phyloP scores from a whole-genome alignment of 2,888 invertebrate genomes.

The Odontocerum albicorne region DNA sequence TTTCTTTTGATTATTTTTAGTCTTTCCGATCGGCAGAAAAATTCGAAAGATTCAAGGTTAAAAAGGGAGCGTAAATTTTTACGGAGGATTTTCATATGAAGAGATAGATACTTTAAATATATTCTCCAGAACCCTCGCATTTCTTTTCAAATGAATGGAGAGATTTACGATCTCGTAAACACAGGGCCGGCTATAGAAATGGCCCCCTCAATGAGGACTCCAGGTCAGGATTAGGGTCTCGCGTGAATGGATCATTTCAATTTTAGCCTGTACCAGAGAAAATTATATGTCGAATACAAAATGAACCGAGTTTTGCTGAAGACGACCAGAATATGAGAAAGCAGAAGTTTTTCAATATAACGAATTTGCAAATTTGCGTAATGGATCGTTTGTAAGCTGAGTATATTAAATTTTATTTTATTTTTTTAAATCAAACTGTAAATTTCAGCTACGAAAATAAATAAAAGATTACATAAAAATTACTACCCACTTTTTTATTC shows the following conservation, averaged over 20 bases:
- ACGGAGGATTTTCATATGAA: slow-evolving; percentile 7
- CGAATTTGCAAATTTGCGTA: too few relatives aligned
- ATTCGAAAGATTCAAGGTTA: too few relatives aligned
- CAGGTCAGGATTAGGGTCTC: slow-evolving; percentile 27
- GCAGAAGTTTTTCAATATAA: slow-evolving; percentile 26
- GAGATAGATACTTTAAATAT: slow-evolving; percentile 13
- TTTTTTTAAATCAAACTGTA: too few relatives aligned
- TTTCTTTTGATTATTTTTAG: too few relatives aligned
- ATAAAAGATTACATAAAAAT: too few relatives aligned
- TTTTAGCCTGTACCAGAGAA: slow-evolving; percentile 14
- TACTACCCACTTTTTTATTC: too few relatives aligned
- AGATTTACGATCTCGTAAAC: slow-evolving; percentile 21
- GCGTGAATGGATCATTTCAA: slow-evolving; percentile 20
- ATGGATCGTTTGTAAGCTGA: too few relatives aligned
- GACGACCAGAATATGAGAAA: too few relatives aligned
- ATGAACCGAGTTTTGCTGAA: slow-evolving; percentile 21
- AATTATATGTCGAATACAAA: slow-evolving; percentile 29
- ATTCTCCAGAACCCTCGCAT: slow-evolving; percentile 8
- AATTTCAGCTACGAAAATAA: too few relatives aligned
- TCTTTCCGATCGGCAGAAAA: too few relatives aligned
- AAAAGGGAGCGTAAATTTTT: too few relatives aligned
- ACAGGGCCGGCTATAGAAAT: slow-evolving; percentile 11
- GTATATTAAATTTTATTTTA: too few relatives aligned
- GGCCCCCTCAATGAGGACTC: slow-evolving; percentile 28
- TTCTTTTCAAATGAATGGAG: slow-evolving; percentile 18